Evolutionary conservation across 2,888 invertebrate species (phyloP), one percentile per base, ranked within the genome.

Genomic region (Tetanocera ferruginea): DNA sequence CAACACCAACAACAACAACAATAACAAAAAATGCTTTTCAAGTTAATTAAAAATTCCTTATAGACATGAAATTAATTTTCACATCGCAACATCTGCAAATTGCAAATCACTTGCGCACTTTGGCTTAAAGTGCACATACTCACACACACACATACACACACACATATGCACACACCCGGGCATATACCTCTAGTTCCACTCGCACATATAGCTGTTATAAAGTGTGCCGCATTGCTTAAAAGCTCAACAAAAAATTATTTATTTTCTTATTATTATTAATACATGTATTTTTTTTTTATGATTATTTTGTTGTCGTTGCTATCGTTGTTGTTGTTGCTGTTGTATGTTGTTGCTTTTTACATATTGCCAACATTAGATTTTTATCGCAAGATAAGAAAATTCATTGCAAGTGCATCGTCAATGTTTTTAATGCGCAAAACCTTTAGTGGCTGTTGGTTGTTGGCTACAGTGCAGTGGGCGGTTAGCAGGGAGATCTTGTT

Each of bases 21-120:
- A 75, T 23, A 66, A 62, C 2, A 49, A 23, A 25, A 17, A 70
- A 25, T 25, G 60, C 28, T 51, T 62, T 70, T 57, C 70, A 82
- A 85, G 86, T 84, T 85, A 85, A 85, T 86, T 86, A 85, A 84
- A 85, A 86, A 85, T 86, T 84, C 82, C 82, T 75, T 67, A 79
- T 80, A 75, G 83, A 85, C 83, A 84, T 83, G 82, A 85, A 86
- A 85, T 85, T 86, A 86, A 86, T 86, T 84, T 85, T 82, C 84
- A 82, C 84, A 82, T 81, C 83, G 81, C 82, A 49, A 82, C 85
- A 83, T 82, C 82, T 80, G 80, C 75, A 77, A 81, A 75, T 73
- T 73, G 73, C 73, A 60, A 73, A 73, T 73, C 73, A 73, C 73
- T 73, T 73, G 73, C 73, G 73, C 52, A 66, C 66, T 75, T 75